Evolutionary conservation across 2,113 vertebrate species (phyloP).

Genomic region (Clarias batrachus): DNA sequence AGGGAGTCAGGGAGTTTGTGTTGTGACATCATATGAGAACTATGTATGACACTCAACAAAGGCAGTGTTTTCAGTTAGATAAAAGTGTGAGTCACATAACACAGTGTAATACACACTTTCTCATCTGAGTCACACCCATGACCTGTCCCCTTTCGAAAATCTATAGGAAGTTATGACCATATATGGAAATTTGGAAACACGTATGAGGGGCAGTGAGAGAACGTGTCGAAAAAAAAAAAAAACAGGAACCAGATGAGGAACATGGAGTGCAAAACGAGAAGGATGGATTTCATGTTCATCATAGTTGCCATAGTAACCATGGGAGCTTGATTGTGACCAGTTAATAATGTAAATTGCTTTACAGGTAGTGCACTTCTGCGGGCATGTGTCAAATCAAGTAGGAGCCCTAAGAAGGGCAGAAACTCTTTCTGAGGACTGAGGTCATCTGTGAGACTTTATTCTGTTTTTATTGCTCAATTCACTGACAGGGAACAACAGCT

Average conservation of each 20-base stretch:
- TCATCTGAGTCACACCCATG: not conserved
- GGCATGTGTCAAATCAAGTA: not conserved
- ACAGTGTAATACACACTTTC: not conserved
- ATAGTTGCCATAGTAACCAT: not conserved
- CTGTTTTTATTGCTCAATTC: not conserved
- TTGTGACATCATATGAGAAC: no score
- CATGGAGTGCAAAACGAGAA: not conserved
- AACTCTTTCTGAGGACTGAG: not conserved
- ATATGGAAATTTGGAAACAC: not conserved
- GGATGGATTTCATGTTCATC: not conserved
- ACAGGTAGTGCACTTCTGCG: not conserved
- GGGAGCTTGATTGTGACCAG: not conserved
- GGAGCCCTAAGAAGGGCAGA: not conserved
- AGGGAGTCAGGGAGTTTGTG: not conserved
- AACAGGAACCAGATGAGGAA: not conserved
- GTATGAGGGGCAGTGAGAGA: not conserved
- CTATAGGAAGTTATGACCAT: not conserved
- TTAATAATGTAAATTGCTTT: not conserved
- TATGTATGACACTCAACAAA: not conserved
- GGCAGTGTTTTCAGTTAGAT: not conserved
- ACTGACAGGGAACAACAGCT: not conserved
- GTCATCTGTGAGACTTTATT: not conserved
- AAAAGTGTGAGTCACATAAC: not conserved
- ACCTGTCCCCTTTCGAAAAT: not conserved
- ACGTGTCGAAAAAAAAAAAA: no score